A percentile compares a stretch with the other conserved stretches of the same genome.
phyloP scores from a whole-genome alignment of 2,113 vertebrate species.

The Syngnathus scovelli region DNA sequence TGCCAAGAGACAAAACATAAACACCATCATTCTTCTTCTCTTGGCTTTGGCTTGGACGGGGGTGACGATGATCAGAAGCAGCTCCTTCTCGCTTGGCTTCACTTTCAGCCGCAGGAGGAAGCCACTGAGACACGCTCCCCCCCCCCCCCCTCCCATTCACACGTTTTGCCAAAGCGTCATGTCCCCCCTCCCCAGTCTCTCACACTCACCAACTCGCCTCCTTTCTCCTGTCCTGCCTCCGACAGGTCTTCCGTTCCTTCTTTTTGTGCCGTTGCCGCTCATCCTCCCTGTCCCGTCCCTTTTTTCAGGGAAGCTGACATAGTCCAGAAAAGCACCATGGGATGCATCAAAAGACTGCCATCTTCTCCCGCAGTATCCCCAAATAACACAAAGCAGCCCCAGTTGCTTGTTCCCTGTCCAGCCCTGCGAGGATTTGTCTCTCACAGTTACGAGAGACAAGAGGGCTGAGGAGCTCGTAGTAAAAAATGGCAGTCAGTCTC shows the following conservation, averaged over 20 bases:
- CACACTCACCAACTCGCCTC: slow-evolving; percentile 17
- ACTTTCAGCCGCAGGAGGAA: slow-evolving; percentile 19
- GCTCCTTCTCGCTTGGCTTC: slow-evolving; percentile 27
- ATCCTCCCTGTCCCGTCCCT: slow-evolving; percentile 8
- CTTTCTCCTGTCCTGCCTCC: slow-evolving; percentile 21
- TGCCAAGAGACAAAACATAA: slow-evolving; percentile 67
- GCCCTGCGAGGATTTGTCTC: slow-evolving; percentile 24
- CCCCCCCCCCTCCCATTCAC: slow-evolving; percentile 11
- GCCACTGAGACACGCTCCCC: slow-evolving; percentile 12
- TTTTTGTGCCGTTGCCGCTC: slow-evolving; percentile 40
- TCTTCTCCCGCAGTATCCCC: slow-evolving; percentile 26
- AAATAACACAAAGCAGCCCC: slow-evolving; percentile 41
- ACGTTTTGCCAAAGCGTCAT: slow-evolving; percentile 15
- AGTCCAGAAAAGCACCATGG: slow-evolving; percentile 62
- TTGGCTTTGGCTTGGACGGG: slow-evolving; percentile 40
- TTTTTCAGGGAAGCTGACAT: slow-evolving; percentile 32
- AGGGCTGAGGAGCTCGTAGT: slow-evolving; percentile 28
- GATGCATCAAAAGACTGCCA: slow-evolving; percentile 37
- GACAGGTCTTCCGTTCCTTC: slow-evolving; percentile 56
- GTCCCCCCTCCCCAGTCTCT: slow-evolving; percentile 13
- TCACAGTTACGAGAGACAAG: slow-evolving; percentile 21
- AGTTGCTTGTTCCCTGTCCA: slow-evolving; percentile 6
- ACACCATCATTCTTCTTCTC: slow-evolving; percentile 53
- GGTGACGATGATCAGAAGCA: slow-evolving; percentile 47
- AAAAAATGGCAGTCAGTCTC: slow-evolving; percentile 50